phyloP scores from a whole-genome alignment of 37 sponge, comb jelly and placozoan species.

The Agelas oroides region DNA sequence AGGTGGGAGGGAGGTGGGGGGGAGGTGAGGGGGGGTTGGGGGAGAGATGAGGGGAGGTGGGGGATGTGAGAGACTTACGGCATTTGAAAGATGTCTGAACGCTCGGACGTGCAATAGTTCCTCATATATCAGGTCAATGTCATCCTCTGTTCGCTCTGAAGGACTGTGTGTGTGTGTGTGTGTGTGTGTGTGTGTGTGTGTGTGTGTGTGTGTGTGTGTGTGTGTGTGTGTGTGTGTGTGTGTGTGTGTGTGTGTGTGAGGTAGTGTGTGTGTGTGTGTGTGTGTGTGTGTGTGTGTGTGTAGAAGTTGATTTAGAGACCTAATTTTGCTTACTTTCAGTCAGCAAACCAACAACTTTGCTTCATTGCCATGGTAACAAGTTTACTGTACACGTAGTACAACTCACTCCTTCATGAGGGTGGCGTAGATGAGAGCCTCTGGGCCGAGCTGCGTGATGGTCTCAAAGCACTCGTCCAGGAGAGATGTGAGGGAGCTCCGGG shows the following conservation, averaged over 20 bases:
- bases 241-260: too few species aligned
- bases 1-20: too few species aligned
- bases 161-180: conserved; percentile 51
- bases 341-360: too few species aligned
- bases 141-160: conserved; percentile 73
- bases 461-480: conserved; percentile 86
- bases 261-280: too few species aligned
- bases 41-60: too few species aligned
- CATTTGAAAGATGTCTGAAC: conserved; percentile 80
- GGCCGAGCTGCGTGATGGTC: conserved; percentile 67
- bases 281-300: too few species aligned
- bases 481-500: conserved; percentile 42
- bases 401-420: conserved; percentile 79
- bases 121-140: conserved; percentile 81
- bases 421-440: conserved; percentile 83
- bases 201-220: neutral
- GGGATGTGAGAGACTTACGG: conserved; percentile 49
- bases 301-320: too few species aligned
- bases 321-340: too few species aligned
- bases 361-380: too few species aligned
- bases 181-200: neutral
- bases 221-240: too few species aligned
- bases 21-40: too few species aligned
- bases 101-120: conserved; percentile 84
- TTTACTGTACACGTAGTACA: too few species aligned